These are phyloP conservation scores for Tetramorium alpestre DNA, from an alignment of 1,140 invertebrate genomes.

Conservation along the genomic window DNA sequence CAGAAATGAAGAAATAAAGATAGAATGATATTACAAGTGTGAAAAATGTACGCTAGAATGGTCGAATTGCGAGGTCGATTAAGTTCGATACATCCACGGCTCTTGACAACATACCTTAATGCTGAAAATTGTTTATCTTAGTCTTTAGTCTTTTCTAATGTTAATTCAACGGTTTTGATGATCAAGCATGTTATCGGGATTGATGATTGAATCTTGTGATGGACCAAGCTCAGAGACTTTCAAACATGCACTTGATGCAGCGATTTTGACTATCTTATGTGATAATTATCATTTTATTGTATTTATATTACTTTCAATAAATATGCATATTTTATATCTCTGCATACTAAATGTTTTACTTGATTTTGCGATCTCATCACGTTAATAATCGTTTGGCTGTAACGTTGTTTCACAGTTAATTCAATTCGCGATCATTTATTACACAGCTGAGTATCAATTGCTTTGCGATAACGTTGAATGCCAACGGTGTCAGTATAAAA, in stretches of 20 bases:
- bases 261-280: conserved; percentile 61
- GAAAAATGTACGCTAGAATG: background rate
- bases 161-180: conserved; percentile 3
- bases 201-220: conserved; percentile 26
- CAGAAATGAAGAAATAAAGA: background rate
- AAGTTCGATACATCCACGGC: conserved; percentile 43
- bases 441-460: background rate
- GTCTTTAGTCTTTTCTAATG: conserved; percentile 22
- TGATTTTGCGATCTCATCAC: background rate
- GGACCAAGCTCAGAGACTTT: conserved; percentile 51
- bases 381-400: background rate
- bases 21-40: conserved; percentile 4
- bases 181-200: conserved; percentile 6
- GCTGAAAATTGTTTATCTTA: conserved; percentile 43
- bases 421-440: background rate
- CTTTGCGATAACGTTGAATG: conserved; percentile 19
- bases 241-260: conserved; percentile 46
- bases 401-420: background rate
- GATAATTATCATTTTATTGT: conserved; percentile 67
- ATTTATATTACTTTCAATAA: conserved; percentile 75
- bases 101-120: conserved; percentile 1
- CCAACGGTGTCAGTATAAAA: background rate
- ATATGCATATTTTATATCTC: conserved; percentile 75
- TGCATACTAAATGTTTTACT: conserved; percentile 36
- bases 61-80: conserved; percentile 1